Conservation (phyloP, 2,888 invertebrate species). For the Phasia obesa region DNA sequence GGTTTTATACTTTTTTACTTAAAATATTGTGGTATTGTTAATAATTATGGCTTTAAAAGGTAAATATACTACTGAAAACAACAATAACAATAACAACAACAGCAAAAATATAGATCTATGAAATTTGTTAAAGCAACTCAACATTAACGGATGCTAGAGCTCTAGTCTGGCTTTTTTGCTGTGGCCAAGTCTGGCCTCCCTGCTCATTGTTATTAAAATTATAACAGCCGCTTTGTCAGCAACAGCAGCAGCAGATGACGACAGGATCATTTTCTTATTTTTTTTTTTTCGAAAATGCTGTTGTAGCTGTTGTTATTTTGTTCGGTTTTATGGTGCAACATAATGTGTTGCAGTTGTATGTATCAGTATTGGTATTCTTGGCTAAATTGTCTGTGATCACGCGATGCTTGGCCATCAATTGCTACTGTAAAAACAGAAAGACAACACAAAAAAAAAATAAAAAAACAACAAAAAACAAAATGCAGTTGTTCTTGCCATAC, state of each 20-base stretch:
- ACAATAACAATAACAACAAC: slow-evolving; percentile 24
- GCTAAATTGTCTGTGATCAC: slow-evolving; percentile 83
- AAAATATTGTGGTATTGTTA: slow-evolving; percentile 65
- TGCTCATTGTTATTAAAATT: slow-evolving; percentile 56
- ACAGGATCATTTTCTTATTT: slow-evolving; percentile 72
- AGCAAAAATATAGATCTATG: slow-evolving; percentile 35
- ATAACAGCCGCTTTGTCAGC: slow-evolving; percentile 42
- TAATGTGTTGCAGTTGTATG: slow-evolving; percentile 61
- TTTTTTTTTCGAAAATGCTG: slow-evolving; percentile 45
- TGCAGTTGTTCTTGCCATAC: slow-evolving; percentile 60
- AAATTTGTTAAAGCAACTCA: slow-evolving; percentile 21
- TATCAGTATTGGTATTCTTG: slow-evolving; percentile 68
- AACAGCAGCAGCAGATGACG: slow-evolving; percentile 70
- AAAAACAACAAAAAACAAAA: slow-evolving; percentile 19
- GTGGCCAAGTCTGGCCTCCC: slow-evolving; percentile 27
- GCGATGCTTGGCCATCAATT: slow-evolving; percentile 77
- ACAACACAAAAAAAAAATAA: background rate
- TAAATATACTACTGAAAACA: slow-evolving; percentile 66
- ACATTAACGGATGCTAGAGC: slow-evolving; percentile 57
- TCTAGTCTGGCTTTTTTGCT: slow-evolving; percentile 21
- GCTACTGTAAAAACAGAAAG: too few relatives aligned
- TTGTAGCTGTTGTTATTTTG: slow-evolving; percentile 10
- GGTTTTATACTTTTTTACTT: slow-evolving; percentile 57
- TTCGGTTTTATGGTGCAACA: slow-evolving; percentile 30
- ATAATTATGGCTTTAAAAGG: slow-evolving; percentile 69